A percentile compares a stretch with the other conserved stretches of the same genome.
phyloP scores from a whole-genome alignment of 2,888 invertebrate species.

The Dusona sp. region DNA sequence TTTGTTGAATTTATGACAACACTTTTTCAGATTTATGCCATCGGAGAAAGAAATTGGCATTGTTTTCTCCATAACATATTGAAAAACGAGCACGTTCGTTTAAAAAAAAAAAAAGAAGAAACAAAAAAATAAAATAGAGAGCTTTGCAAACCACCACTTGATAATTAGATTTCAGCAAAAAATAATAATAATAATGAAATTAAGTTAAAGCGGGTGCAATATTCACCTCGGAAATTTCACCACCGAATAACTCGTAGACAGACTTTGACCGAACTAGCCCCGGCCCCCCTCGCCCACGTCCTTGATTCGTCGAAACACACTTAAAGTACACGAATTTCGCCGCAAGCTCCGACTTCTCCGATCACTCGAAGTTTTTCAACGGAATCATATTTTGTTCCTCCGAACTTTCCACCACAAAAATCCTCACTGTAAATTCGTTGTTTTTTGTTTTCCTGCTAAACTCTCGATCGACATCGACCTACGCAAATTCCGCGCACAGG shows the following conservation, averaged over 20 bases:
- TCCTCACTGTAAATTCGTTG: neutral
- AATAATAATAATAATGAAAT: conserved; percentile 21
- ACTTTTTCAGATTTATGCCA: neutral
- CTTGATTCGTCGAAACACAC: conserved; percentile 16
- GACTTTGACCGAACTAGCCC: neutral
- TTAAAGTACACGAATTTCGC: conserved; percentile 5
- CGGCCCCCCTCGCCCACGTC: neutral
- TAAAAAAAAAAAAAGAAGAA: neutral
- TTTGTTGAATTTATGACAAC: neutral
- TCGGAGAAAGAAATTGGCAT: neutral
- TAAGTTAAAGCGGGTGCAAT: conserved; percentile 2
- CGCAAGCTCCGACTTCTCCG: conserved; percentile 13
- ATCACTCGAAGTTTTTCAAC: conserved; percentile 11
- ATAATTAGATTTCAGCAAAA: neutral
- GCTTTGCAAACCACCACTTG: neutral
- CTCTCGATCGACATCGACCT: conserved; percentile 5
- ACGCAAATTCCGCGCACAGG: neutral
- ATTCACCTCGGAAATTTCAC: conserved; percentile 44
- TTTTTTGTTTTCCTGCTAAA: neutral
- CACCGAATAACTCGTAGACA: conserved; percentile 9
- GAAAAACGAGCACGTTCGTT: neutral
- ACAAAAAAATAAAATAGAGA: neutral
- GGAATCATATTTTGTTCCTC: neutral
- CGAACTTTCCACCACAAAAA: conserved; percentile 1
- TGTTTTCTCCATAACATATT: neutral